Base-by-base conservation (phyloP, 2,888 invertebrate species). In the Caenorhabditis doughertyi region DNA sequence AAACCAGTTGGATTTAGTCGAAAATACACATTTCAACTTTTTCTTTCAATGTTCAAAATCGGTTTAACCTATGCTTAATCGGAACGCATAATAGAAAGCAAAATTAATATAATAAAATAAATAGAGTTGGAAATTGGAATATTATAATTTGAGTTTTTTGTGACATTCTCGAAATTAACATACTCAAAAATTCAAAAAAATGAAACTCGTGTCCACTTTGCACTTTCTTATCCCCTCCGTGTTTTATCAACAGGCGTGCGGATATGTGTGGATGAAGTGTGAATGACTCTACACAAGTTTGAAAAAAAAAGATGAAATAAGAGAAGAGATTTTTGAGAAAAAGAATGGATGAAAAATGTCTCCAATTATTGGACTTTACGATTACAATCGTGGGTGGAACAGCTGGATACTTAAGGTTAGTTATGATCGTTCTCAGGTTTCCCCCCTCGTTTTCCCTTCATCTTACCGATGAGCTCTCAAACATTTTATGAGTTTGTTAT, bases 291-390 rank as follows among this genome's bases (percentile, higher is more conserved):
- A 64, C 39, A 39, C 44, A 68, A 44, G 51, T 32, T 27, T 32
- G 32, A 29, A 67, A 25, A 42, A 8, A 35, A 60, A n/a, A 27
- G 27, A 62, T 73, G 73, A 73, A 62, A 65, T 47, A 53, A 53
- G 64, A 73, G 49, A 71, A 39, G 53, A 47, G 35, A 74, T 65
- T 73, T 64, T 73, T 55, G 60, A 55, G 62, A 25, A 29, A 16
- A 9, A 16, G 25, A n/a, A 11, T 13, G 35, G 25, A 42, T 68
- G 67, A 76, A 60, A 68, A 76, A 76, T 76, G 76, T 68, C 76
- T 55, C 67, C 76, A 76, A 76, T 67, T 68, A 76, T 68, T 76
- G 67, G 68, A 39, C 68, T 76, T 76, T 76, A 76, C 76, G 76
- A 76, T 76, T 76, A 76, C 76, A 76, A 76, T 76, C 32, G 64